phyloP scores from a whole-genome alignment of 2,797 vertebrate genomes.

The Lerista edwardsae region DNA sequence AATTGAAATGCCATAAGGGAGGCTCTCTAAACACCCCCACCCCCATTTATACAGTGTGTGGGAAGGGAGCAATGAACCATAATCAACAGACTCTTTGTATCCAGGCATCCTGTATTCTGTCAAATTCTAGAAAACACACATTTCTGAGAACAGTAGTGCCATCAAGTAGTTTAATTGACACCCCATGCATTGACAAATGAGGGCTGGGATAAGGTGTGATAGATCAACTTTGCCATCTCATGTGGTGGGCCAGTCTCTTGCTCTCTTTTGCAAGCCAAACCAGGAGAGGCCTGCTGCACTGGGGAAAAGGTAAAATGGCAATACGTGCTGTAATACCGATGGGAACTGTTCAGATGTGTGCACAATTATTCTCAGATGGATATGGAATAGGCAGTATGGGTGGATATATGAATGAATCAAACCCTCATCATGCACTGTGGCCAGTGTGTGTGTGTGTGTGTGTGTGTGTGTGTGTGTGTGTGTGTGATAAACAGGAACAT shows the following conservation, averaged over 20 bases:
- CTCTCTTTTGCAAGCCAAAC: background rate
- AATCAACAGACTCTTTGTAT: background rate
- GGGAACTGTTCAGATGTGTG: background rate
- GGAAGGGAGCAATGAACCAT: constrained; percentile 41
- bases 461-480: too few relatives aligned
- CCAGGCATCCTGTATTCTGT: background rate
- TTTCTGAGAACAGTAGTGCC: background rate
- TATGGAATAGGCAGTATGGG: background rate
- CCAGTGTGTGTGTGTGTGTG: too few relatives aligned
- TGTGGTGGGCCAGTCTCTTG: background rate
- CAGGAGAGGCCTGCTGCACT: background rate
- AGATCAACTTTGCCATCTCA: background rate
- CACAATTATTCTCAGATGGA: background rate
- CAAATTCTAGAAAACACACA: background rate
- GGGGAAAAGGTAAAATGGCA: background rate
- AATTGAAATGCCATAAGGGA: constrained; percentile 63
- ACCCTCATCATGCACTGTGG: too few relatives aligned
- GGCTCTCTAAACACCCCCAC: constrained; percentile 54
- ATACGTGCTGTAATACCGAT: background rate
- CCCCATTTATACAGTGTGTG: constrained; percentile 44
- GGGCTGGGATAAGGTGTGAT: background rate
- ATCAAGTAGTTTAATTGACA: background rate
- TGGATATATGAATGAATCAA: background rate
- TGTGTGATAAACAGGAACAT: too few relatives aligned
- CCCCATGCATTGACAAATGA: background rate